Evolutionary conservation across 2,113 vertebrate species (phyloP).

Genomic region (Penelope pileata): DNA sequence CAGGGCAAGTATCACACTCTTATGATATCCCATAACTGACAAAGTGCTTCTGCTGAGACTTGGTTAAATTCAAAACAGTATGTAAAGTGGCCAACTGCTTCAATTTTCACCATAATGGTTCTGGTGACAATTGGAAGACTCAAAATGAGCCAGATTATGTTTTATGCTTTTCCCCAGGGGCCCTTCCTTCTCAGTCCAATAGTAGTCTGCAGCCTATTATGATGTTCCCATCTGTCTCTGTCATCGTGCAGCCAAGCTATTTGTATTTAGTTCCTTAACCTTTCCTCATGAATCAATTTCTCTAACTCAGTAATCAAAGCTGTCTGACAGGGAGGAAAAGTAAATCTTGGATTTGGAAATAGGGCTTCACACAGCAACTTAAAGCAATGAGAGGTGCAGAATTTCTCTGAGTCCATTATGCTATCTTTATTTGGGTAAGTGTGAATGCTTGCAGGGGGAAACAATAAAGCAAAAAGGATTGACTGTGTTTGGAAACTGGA

Average conservation of each 20-base stretch:
- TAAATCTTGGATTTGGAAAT: constrained; percentile 16
- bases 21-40: constrained; percentile 6
- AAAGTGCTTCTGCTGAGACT: constrained; percentile 31
- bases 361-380: background rate
- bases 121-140: constrained; percentile 46
- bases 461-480: background rate
- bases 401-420: background rate
- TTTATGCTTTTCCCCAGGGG: constrained; percentile 46
- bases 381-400: background rate
- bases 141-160: constrained; percentile 49
- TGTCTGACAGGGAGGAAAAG: constrained; percentile 3
- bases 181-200: constrained; percentile 29
- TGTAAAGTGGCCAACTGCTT: constrained; percentile 63
- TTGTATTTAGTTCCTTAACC: constrained; percentile 60
- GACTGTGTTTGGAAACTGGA: accelerated
- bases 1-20: background rate
- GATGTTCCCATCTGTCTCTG: constrained; percentile 60
- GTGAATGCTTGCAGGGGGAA: background rate
- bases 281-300: constrained; percentile 45
- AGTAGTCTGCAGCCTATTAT: constrained; percentile 23
- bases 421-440: background rate
- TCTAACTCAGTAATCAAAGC: constrained; percentile 11
- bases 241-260: background rate
- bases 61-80: constrained; percentile 51
- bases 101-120: constrained; percentile 37